Percentiles rank a stretch among this genome's conserved stretches.
Evolutionary conservation across 2,797 vertebrate species (phyloP).

Genomic region (Poecilia gillii): DNA sequence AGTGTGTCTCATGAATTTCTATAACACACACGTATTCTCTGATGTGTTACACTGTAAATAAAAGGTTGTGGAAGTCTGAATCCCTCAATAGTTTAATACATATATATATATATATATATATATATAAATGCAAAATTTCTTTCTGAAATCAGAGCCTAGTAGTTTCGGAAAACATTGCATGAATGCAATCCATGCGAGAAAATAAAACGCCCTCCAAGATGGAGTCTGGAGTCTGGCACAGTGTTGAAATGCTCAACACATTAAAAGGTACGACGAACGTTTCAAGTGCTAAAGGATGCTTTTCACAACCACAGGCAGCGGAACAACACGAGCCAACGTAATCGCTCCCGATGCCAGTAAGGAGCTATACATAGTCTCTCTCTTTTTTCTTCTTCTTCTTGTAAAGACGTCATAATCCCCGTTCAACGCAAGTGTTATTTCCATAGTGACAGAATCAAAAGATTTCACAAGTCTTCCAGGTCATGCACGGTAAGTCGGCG

Average conservation of each 20-base stretch:
- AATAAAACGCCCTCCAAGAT: neutral
- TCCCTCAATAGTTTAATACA: too few species aligned
- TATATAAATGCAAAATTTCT: neutral
- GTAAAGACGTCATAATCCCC: neutral
- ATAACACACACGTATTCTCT: too few species aligned
- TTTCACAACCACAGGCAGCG: neutral
- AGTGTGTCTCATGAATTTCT: too few species aligned
- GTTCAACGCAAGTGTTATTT: neutral
- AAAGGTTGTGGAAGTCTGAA: too few species aligned
- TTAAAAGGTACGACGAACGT: neutral
- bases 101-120: too few species aligned
- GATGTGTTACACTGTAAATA: too few species aligned
- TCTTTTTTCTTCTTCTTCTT: neutral
- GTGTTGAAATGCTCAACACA: neutral
- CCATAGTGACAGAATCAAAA: too few species aligned
- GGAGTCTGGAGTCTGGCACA: neutral
- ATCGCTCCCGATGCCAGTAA: neutral
- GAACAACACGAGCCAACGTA: neutral
- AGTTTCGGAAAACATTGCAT: neutral
- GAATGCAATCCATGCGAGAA: neutral
- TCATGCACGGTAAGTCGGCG: too few species aligned
- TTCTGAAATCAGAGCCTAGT: neutral
- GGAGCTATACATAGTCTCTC: neutral
- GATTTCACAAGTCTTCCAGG: too few species aligned
- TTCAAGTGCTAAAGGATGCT: neutral